Evolutionary conservation across 2,113 vertebrate species (phyloP).

Genomic region (Prolemur simus): DNA sequence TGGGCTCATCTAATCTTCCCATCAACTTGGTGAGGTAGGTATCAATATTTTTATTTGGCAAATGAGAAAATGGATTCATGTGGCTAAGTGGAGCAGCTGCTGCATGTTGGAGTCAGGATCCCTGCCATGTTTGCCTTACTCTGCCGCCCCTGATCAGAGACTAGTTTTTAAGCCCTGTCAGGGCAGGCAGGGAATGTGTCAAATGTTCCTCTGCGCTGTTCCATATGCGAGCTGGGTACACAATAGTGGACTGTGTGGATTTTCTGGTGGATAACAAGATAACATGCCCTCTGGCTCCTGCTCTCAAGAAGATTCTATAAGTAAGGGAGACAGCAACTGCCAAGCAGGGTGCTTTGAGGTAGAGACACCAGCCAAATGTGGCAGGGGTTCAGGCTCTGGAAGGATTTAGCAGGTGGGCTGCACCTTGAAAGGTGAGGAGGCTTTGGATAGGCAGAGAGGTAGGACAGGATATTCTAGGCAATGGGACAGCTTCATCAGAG

Average conservation of each 20-base stretch:
- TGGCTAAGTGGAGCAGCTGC: neutral
- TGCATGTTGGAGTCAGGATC: neutral
- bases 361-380: neutral
- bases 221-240: neutral
- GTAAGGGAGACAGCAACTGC: neutral
- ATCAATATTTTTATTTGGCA: neutral
- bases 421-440: neutral
- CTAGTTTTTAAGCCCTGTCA: no score
- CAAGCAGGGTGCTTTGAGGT: neutral
- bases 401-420: neutral
- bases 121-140: neutral
- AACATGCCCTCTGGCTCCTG: neutral
- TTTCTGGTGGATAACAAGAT: neutral
- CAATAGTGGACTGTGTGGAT: neutral
- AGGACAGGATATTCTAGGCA: neutral
- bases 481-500: neutral
- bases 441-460: neutral
- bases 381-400: neutral
- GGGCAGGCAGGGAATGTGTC: neutral
- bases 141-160: no score
- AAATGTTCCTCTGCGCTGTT: neutral
- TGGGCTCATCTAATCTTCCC: neutral
- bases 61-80: neutral
- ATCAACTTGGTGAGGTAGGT: neutral
- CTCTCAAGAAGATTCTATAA: neutral